Evolutionary conservation across 2,888 invertebrate genomes (phyloP).

Genomic region (Cataglyphis rosenhaueri): DNA sequence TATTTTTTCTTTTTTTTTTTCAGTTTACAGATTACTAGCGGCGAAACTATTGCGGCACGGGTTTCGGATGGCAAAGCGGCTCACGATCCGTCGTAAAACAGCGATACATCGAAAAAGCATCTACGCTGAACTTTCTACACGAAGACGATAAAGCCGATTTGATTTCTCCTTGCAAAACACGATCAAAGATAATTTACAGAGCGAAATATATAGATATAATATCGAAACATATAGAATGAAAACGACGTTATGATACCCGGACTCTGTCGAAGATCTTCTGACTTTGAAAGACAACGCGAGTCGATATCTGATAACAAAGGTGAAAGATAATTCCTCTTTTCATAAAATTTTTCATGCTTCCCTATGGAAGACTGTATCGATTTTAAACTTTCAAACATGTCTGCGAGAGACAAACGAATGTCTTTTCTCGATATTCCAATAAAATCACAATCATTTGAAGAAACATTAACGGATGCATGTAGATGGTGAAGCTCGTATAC

Average conservation of each 20-base stretch:
- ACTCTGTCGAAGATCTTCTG: neutral
- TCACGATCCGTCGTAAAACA: slow-evolving; percentile 25
- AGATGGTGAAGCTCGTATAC: neutral
- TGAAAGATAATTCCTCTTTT: neutral
- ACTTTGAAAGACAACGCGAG: neutral
- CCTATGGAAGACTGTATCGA: neutral
- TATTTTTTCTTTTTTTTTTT: slow-evolving; percentile 9
- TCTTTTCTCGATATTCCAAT: neutral
- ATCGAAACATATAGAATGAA: slow-evolving; percentile 10
- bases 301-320: slow-evolving; percentile 27
- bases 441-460: neutral
- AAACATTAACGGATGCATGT: neutral
- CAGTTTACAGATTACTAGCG: slow-evolving; percentile 36
- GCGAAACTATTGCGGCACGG: neutral
- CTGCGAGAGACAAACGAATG: neutral
- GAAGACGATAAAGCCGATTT: slow-evolving; percentile 5
- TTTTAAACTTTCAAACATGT: neutral
- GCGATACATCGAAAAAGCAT: slow-evolving; percentile 54
- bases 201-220: neutral
- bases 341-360: neutral
- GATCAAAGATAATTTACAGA: slow-evolving; percentile 15
- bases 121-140: slow-evolving; percentile 11
- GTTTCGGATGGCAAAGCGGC: slow-evolving; percentile 25
- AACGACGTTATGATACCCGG: slow-evolving; percentile 51
- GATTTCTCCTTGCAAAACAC: slow-evolving; percentile 2